Evolutionary conservation across 2,888 invertebrate genomes (phyloP).

Genomic region (Drosophila paramelanica): DNA sequence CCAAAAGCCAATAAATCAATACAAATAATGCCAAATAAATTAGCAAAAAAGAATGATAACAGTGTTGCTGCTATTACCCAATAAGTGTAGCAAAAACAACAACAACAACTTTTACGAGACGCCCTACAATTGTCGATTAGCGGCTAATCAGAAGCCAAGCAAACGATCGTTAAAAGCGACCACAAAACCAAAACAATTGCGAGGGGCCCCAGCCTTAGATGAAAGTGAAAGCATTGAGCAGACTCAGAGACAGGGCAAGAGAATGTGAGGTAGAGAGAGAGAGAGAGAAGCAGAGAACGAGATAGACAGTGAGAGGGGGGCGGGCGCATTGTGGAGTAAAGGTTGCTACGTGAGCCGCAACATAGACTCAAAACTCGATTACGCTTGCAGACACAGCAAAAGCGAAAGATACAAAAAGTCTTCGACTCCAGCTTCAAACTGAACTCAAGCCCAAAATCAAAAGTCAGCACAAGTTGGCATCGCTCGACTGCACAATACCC

Average conservation of each 20-base stretch:
- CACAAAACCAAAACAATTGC: slow-evolving; percentile 66
- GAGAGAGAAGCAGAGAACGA: slow-evolving; percentile 11
- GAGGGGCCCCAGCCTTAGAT: slow-evolving; percentile 46
- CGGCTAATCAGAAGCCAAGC: slow-evolving; percentile 57
- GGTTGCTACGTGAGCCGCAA: slow-evolving; percentile 53
- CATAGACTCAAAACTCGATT: slow-evolving; percentile 50
- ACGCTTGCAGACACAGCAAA: slow-evolving; percentile 42
- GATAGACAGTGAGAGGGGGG: slow-evolving; percentile 8
- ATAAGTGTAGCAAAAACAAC: slow-evolving; percentile 32
- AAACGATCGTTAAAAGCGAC: slow-evolving; percentile 49
- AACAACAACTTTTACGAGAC: slow-evolving; percentile 17
- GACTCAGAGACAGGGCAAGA: slow-evolving; percentile 15
- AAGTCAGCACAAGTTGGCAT: not conserved
- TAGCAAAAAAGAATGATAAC: slow-evolving; percentile 43
- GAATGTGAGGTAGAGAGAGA: slow-evolving; percentile 16
- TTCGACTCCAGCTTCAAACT: slow-evolving; percentile 19
- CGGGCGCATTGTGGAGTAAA: slow-evolving; percentile 22
- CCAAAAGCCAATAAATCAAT: slow-evolving; percentile 45
- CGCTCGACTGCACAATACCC: slow-evolving; percentile 3
- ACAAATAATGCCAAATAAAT: slow-evolving; percentile 16
- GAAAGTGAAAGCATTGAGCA: slow-evolving; percentile 78
- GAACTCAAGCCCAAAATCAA: slow-evolving; percentile 28
- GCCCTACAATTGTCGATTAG: slow-evolving; percentile 52
- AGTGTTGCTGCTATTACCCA: slow-evolving; percentile 44
- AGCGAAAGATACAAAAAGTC: slow-evolving; percentile 38